Percentiles rank a stretch among this genome's conserved stretches.
These are phyloP conservation scores for Heterocephalus glaber DNA, from an alignment of 2,113 vertebrate genomes.

Conservation along the genomic window DNA sequence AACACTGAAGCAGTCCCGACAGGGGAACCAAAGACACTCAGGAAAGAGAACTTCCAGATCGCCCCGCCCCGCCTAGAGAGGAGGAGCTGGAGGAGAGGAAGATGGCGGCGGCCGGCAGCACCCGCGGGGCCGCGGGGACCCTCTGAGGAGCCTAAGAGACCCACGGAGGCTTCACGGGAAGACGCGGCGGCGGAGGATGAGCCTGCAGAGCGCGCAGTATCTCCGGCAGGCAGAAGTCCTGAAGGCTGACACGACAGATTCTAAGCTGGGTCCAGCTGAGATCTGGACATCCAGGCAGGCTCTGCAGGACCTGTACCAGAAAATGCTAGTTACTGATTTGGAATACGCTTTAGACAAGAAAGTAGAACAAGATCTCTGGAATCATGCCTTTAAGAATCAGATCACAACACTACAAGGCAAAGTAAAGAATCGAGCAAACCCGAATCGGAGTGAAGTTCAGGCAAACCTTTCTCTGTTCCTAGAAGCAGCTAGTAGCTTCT, in stretches of 20 bases:
- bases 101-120: constrained; percentile 82
- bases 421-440: constrained; percentile 98
- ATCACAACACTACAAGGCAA: constrained; percentile 99
- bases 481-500: constrained; percentile 99
- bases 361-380: constrained; percentile 99
- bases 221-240: no score
- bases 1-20: neutral
- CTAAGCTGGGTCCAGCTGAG: constrained; percentile 96
- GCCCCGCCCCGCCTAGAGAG: constrained; percentile 68
- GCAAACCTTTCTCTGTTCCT: constrained; percentile 98
- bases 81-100: constrained; percentile 80
- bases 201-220: constrained; percentile 89
- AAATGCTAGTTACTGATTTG: constrained; percentile 99
- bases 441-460: constrained; percentile 98
- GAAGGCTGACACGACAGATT: no score
- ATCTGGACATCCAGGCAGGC: constrained; percentile 99
- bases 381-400: constrained; percentile 99
- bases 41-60: no score
- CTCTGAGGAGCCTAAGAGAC: constrained; percentile 84
- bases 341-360: constrained; percentile 99
- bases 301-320: constrained; percentile 99
- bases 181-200: constrained; percentile 87
- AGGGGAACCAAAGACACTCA: no score
- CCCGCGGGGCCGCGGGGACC: constrained; percentile 77
- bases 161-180: constrained; percentile 78